phyloP scores from a whole-genome alignment of 2,888 invertebrate genomes.

The Epinotia nisella region DNA sequence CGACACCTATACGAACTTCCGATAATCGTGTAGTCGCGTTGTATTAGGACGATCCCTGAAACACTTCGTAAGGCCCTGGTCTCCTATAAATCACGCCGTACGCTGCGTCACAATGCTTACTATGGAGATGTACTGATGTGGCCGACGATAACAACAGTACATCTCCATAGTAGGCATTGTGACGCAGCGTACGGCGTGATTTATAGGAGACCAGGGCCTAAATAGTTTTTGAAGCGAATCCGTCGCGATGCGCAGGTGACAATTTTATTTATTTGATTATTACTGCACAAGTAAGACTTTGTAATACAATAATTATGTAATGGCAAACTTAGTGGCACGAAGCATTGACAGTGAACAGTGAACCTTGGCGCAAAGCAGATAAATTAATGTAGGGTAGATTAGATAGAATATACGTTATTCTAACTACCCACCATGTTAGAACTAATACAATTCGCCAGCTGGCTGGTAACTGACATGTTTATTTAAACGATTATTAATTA shows the following conservation, averaged over 20 bases:
- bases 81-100: too few species aligned
- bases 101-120: too few species aligned
- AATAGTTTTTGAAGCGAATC: neutral
- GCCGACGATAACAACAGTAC: too few species aligned
- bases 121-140: too few species aligned
- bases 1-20: too few species aligned
- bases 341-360: neutral
- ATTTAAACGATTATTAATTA: conserved; percentile 36
- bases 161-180: too few species aligned
- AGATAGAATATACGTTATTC: neutral
- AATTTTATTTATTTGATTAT: neutral
- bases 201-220: too few species aligned
- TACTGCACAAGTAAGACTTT: neutral
- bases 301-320: neutral
- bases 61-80: too few species aligned
- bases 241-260: conserved; percentile 28
- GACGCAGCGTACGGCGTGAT: too few species aligned
- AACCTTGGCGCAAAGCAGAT: too few species aligned
- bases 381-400: neutral
- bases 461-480: conserved; percentile 51
- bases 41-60: too few species aligned
- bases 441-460: conserved; percentile 49
- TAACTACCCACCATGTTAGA: conserved; percentile 13
- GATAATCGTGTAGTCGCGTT: too few species aligned
- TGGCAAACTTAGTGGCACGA: neutral